These are phyloP conservation scores for Sebastes nivosus DNA, from an alignment of 2,797 vertebrate genomes.

Conservation along the genomic window DNA sequence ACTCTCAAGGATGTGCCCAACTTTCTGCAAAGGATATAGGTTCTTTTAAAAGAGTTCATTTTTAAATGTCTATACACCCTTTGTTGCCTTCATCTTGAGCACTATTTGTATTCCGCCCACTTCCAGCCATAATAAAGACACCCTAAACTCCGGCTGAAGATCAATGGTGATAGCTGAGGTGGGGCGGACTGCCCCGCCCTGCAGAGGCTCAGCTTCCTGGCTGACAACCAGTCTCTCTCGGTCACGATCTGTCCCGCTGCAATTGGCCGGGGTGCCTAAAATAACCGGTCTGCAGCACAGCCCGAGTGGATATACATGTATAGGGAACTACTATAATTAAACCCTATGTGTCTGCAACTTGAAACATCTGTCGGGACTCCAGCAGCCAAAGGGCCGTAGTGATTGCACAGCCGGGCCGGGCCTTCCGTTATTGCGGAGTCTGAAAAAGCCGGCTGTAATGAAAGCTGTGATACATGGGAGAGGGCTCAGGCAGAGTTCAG, in stretches of 20 bases:
- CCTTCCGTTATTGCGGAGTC: constrained; percentile 55
- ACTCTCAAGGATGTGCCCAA: neutral
- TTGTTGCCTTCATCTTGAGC: neutral
- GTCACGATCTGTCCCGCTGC: constrained; percentile 58
- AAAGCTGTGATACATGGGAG: constrained; percentile 46
- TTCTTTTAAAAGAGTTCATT: neutral
- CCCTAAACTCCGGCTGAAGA: constrained; percentile 20
- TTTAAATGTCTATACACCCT: neutral
- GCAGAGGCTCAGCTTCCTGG: constrained; percentile 61
- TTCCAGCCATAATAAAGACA: constrained; percentile 31
- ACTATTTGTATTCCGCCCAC: neutral
- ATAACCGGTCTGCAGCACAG: constrained; percentile 61
- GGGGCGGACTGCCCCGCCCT: constrained; percentile 45
- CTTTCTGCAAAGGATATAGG: neutral
- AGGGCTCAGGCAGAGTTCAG: constrained; percentile 38
- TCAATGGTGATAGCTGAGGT: constrained; percentile 33
- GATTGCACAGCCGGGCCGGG: constrained; percentile 68
- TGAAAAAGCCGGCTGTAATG: constrained; percentile 49
- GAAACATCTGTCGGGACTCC: constrained; percentile 72
- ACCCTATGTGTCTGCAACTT: constrained; percentile 68
- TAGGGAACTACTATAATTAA: constrained; percentile 79
- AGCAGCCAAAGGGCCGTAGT: constrained; percentile 62
- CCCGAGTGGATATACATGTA: constrained; percentile 61
- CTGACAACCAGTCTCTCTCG: constrained; percentile 74
- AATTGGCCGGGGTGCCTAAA: constrained; percentile 63